Evolutionary conservation across 1,140 invertebrate genomes (phyloP), one percentile per base, ranked within the genome.

Genomic region (Drosophila kanapiae): DNA sequence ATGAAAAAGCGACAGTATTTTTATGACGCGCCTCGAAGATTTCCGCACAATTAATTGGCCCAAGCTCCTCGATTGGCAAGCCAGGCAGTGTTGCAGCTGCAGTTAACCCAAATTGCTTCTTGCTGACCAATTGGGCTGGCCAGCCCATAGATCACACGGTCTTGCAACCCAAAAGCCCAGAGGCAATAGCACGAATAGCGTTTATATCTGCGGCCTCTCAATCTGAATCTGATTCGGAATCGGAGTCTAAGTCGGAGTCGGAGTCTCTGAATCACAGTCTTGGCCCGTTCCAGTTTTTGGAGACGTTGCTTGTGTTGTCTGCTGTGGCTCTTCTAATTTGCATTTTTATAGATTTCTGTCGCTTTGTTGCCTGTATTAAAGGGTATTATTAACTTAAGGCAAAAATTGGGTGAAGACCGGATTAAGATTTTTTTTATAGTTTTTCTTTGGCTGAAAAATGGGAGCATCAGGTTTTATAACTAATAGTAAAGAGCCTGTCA

Each of bases 41-140:
- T 80, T 87, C 79, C 83, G 83, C 68, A 77, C 72, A 72, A 80
- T 84, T 82, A 84, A 84, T 87, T 87, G 85, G 58, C 67, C 29
- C 9, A 10, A 37, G 65, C 38, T 56, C 47, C 11, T 23, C 48
- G 35, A 75, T 57, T 75, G 61, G 11, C 53, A 23, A 49, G 14
- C 23, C 23, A 77, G 69, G 69, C 67, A 23, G 84, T 75, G 80
- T 83, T 75, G 69, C 70, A 70, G 61, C 71, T 57, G 75, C 84
- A 90, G 86, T 87, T 87, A 87, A 88, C 84, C 84, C 81, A 87
- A 87, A 84, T 87, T 71, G 80, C 84, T 59, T 74, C 67, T 80
- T 35, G 72, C 62, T 60, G 61, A 54, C 68, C 84, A 77, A 67
- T 77, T 68, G 76, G 71, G 75, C 75, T 40, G 49, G 59, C 53